Evolutionary conservation across 2,113 vertebrate genomes (phyloP).

Genomic region (Paracanthobrama guichenoti): DNA sequence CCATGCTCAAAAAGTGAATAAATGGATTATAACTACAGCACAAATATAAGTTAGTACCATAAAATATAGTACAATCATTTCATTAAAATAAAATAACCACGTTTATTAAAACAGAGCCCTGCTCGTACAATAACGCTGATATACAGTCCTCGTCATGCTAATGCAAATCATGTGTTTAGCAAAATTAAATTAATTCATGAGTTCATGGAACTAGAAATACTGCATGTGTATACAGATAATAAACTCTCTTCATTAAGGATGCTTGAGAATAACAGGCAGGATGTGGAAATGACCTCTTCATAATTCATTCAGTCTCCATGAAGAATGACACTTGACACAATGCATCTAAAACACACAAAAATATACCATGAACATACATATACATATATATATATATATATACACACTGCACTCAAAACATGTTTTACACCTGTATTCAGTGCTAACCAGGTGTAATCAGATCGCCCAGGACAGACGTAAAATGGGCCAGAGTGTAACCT

Average conservation of each 20-base stretch:
- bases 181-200: background rate
- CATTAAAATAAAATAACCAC: background rate
- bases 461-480: background rate
- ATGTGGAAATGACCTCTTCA: slow-evolving; percentile 4
- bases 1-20: too few species aligned
- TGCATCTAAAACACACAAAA: slow-evolving; percentile 71
- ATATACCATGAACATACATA: background rate
- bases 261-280: background rate
- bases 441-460: background rate
- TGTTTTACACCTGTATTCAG: background rate
- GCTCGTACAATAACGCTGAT: background rate
- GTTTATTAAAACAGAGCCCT: background rate
- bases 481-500: background rate
- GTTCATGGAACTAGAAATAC: background rate
- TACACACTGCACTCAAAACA: too few species aligned
- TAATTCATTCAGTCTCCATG: slow-evolving; percentile 67
- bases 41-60: too few species aligned
- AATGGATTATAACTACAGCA: too few species aligned
- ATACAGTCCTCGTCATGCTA: background rate
- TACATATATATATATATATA: too few species aligned
- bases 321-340: slow-evolving; percentile 84
- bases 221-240: too few species aligned
- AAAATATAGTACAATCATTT: too few species aligned
- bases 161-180: too few species aligned
- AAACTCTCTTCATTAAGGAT: background rate